Evolutionary conservation across 2,888 invertebrate genomes (phyloP).

Genomic region (Ochlodes sylvanus): DNA sequence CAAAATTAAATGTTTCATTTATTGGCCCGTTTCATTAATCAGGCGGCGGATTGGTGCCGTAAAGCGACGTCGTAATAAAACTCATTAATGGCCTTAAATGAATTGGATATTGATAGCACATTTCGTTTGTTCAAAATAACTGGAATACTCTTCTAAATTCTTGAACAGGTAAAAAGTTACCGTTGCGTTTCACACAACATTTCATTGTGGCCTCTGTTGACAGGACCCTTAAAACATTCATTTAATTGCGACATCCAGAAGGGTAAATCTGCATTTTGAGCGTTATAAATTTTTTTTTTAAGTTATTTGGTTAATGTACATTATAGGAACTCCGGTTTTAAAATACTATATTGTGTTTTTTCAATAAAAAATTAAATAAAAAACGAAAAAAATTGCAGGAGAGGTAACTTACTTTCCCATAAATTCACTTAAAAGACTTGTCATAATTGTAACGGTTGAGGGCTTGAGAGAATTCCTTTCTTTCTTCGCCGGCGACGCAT

Average conservation of each 20-base stretch:
- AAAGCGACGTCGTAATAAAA: conserved; percentile 73
- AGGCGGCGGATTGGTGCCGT: conserved; percentile 60
- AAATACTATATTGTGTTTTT: too few species aligned
- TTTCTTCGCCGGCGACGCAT: too few species aligned
- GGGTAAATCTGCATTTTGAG: conserved; percentile 34
- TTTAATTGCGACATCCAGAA: conserved; percentile 65
- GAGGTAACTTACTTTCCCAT: too few species aligned
- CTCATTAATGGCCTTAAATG: conserved; percentile 76
- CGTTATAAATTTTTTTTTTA: background rate
- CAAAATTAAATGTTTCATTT: conserved; percentile 59
- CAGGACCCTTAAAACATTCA: conserved; percentile 61
- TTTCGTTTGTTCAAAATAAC: conserved; percentile 61
- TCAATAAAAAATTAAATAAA: too few species aligned
- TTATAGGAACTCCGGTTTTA: too few species aligned
- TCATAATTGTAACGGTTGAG: too few species aligned
- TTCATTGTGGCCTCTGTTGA: conserved; percentile 46
- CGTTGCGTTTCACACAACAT: conserved; percentile 52
- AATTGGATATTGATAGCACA: conserved; percentile 78
- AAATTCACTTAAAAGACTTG: too few species aligned
- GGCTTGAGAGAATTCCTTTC: too few species aligned
- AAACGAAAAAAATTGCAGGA: too few species aligned
- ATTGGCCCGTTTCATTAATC: conserved; percentile 75
- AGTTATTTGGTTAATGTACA: background rate
- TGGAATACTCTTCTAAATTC: conserved; percentile 66
- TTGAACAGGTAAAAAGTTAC: conserved; percentile 68